phyloP scores from a whole-genome alignment of 2,888 invertebrate genomes.

The Drosophila algonquin region DNA sequence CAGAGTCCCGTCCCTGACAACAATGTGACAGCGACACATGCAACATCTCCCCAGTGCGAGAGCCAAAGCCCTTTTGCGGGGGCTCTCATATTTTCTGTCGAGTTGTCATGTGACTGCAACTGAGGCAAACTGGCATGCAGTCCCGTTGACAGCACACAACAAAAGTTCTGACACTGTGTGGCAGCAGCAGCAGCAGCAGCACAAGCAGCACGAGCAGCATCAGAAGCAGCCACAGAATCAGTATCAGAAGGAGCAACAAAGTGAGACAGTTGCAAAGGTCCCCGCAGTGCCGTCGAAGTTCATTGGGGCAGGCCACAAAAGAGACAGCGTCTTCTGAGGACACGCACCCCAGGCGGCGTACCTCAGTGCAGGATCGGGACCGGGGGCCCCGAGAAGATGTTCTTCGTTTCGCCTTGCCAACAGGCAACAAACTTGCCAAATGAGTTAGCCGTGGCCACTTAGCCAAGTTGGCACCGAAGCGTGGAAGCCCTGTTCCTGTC shows the following conservation, averaged over 20 bases:
- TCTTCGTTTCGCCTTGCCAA: slow-evolving; percentile 3
- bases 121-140: slow-evolving; percentile 68
- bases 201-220: slow-evolving; percentile 28
- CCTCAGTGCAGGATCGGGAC: not conserved
- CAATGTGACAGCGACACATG: slow-evolving; percentile 56
- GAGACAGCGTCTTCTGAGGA: slow-evolving; percentile 18
- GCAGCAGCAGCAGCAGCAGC: slow-evolving; percentile 41
- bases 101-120: slow-evolving; percentile 56
- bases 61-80: slow-evolving; percentile 36
- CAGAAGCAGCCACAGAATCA: slow-evolving; percentile 20
- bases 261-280: slow-evolving; percentile 56
- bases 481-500: slow-evolving; percentile 1
- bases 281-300: slow-evolving; percentile 32
- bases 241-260: slow-evolving; percentile 53
- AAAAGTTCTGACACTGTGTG: slow-evolving; percentile 69
- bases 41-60: slow-evolving; percentile 7
- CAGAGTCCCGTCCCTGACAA: slow-evolving; percentile 49
- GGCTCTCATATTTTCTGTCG: slow-evolving; percentile 57
- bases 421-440: slow-evolving; percentile 33
- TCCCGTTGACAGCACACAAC: slow-evolving; percentile 69
- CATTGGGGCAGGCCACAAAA: slow-evolving; percentile 53
- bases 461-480: slow-evolving; percentile 3
- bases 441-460: slow-evolving; percentile 16
- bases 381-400: slow-evolving; percentile 10
- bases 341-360: slow-evolving; percentile 11